These are phyloP conservation scores for Lophius piscatorius DNA, from an alignment of 2,113 vertebrate genomes.

Conservation along the genomic window DNA sequence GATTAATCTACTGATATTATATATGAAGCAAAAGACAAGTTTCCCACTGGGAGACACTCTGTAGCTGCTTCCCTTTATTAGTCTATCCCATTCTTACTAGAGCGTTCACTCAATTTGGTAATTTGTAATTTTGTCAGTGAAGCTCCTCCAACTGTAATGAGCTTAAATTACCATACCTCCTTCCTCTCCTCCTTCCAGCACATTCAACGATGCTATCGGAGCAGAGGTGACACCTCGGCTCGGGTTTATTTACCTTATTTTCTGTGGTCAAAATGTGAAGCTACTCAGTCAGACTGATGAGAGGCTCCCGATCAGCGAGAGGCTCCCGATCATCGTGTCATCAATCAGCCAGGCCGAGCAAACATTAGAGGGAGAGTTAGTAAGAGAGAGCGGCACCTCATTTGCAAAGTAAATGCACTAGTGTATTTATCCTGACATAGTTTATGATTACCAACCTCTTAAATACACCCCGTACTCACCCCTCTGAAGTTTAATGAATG, in stretches of 20 bases:
- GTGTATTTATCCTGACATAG: constrained; percentile 85
- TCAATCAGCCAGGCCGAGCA: constrained; percentile 75
- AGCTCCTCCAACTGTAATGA: constrained; percentile 45
- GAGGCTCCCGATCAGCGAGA: too few relatives aligned
- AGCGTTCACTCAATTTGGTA: constrained; percentile 28
- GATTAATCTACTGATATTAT: too few relatives aligned
- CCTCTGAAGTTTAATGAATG: constrained; percentile 81
- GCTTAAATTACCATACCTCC: constrained; percentile 40
- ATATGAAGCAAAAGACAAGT: too few relatives aligned
- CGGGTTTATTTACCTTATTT: constrained; percentile 72
- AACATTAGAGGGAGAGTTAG: constrained; percentile 60
- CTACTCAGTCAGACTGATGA: constrained; percentile 73
- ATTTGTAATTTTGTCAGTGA: constrained; percentile 43
- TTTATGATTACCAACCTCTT: constrained; percentile 80
- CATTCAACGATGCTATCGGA: constrained; percentile 69
- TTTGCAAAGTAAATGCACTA: constrained; percentile 79
- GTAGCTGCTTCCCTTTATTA: not conserved
- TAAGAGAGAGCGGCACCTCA: constrained; percentile 63
- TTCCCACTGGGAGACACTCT: not conserved
- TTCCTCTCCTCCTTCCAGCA: constrained; percentile 16
- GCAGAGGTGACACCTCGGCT: constrained; percentile 60
- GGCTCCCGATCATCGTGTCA: constrained; percentile 69
- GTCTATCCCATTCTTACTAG: constrained; percentile 9
- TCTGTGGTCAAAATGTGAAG: constrained; percentile 71
- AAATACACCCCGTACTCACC: constrained; percentile 18